Conservation (phyloP, 1,140 invertebrate species). For the Drosophila kikkawai region DNA sequence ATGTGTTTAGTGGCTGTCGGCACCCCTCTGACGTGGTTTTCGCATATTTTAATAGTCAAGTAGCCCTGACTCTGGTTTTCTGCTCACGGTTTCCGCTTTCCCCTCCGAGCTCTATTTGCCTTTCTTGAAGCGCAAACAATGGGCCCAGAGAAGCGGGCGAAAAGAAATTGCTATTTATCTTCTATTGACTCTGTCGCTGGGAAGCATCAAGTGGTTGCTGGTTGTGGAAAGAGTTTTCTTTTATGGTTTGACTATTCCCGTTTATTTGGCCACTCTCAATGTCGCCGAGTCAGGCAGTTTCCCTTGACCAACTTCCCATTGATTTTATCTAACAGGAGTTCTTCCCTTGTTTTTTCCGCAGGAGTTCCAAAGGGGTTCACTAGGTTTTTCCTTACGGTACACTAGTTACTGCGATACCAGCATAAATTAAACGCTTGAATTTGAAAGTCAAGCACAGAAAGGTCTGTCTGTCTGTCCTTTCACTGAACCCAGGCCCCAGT, state of each 20-base stretch:
- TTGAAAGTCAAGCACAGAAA: conserved; percentile 71
- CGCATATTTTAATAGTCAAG: conserved; percentile 84
- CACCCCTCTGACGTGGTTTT: conserved; percentile 14
- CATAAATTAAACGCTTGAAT: conserved; percentile 73
- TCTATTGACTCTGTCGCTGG: conserved; percentile 69
- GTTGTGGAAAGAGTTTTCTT: conserved; percentile 19
- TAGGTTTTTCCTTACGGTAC: conserved; percentile 45
- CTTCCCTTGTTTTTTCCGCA: conserved; percentile 4
- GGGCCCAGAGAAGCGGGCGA: conserved; percentile 35
- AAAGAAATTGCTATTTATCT: conserved; percentile 83
- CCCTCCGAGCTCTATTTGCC: conserved; percentile 53
- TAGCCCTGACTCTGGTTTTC: conserved; percentile 39
- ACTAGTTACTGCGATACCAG: conserved; percentile 54
- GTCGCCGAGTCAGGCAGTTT: conserved; percentile 24
- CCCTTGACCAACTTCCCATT: conserved; percentile 26
- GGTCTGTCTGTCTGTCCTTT: conserved; percentile 12
- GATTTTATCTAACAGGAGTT: conserved; percentile 24
- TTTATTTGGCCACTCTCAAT: conserved; percentile 40
- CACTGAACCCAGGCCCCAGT: neutral
- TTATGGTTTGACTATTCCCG: conserved; percentile 30
- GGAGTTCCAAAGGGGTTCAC: conserved; percentile 11
- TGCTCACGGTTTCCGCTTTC: conserved; percentile 1
- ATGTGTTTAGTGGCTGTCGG: conserved; percentile 13
- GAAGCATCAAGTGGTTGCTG: conserved; percentile 48
- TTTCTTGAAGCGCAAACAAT: conserved; percentile 78